phyloP scores from a whole-genome alignment of 2,797 vertebrate species.

The Pyrocephalus nanus region DNA sequence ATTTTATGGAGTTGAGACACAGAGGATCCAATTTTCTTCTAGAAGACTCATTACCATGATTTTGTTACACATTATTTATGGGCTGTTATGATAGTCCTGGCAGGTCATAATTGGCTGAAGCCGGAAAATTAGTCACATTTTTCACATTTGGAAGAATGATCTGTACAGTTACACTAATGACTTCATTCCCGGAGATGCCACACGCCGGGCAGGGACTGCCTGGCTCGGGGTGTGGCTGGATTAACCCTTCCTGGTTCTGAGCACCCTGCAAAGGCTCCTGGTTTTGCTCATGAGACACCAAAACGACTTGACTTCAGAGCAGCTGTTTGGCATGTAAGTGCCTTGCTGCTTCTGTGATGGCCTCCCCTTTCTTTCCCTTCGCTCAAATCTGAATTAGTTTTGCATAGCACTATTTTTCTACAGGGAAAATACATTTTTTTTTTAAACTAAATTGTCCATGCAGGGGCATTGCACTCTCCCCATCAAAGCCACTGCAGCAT shows the following conservation, averaged over 20 bases:
- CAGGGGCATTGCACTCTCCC: neutral
- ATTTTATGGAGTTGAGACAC: constrained; percentile 9
- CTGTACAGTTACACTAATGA: constrained; percentile 36
- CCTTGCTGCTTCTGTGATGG: neutral
- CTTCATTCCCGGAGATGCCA: constrained; percentile 40
- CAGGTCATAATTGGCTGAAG: constrained; percentile 55
- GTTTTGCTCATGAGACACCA: neutral
- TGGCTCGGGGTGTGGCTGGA: neutral
- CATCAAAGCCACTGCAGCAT: neutral
- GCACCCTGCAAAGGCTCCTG: neutral
- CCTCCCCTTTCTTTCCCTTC: neutral
- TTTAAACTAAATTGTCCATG: neutral
- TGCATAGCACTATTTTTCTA: neutral
- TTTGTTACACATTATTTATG: constrained; percentile 60
- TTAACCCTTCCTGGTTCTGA: constrained; percentile 10
- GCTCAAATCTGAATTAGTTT: neutral
- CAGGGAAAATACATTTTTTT: neutral
- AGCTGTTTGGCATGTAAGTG: neutral
- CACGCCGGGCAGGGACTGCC: neutral
- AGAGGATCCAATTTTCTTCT: constrained; percentile 47
- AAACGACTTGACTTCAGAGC: neutral
- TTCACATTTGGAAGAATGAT: constrained; percentile 59
- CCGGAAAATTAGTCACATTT: constrained; percentile 59
- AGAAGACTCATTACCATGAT: constrained; percentile 55
- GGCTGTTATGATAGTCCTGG: constrained; percentile 63